Evolutionary conservation across 2,113 vertebrate genomes (phyloP), one percentile per base, ranked within the genome.

Genomic region (Cephalopholis sonnerati): DNA sequence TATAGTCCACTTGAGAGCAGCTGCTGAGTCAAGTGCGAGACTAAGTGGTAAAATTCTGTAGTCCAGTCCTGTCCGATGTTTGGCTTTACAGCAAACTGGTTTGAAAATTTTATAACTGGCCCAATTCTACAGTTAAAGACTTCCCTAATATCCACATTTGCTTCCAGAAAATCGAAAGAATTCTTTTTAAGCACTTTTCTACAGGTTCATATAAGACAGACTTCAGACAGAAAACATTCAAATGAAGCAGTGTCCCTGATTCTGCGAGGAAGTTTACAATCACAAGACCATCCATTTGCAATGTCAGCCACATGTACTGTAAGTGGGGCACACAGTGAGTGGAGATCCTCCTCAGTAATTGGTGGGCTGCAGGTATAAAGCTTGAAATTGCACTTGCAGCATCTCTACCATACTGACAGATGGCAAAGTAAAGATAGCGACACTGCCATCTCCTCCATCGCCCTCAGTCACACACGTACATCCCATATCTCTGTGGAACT

Each of bases 341-440:
- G 48, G 78, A 64, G 71, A 75, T 54, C 51, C 74, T 50, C 27
- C 66, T 63, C 50, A 5, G 65, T 76, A 58, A 83, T 68, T 70
- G 81, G 44, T 27, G 68, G 76, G 79, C 70, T 72, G 59, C 81
- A 70, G 80, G 83, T 79, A 78, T 13, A 69, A 77, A 85, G 86
- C 24, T 79, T 51, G 53, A 91, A 87, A 90, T 71, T 82, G 77
- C 85, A 79, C 80, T 79, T 68, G 29, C 76, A 81, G 74, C 87
- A 72, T 77, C 78, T 86, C 72, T 71, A 57, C 73, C 61, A 29
- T 20, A 20, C 53, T 32, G 76, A 84, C 80, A 87, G 88, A 89
- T 83, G 70, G 86, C 74, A 53, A 68, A 85, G 72, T 29, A 67
- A 64, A 91, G 88, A 91, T 87, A 86, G 83, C 36, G 4, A 57